A percentile compares a stretch with the other conserved stretches of the same genome.
Evolutionary conservation across 2,888 invertebrate species (phyloP).

Genomic region (Pristionchus mayeri): DNA sequence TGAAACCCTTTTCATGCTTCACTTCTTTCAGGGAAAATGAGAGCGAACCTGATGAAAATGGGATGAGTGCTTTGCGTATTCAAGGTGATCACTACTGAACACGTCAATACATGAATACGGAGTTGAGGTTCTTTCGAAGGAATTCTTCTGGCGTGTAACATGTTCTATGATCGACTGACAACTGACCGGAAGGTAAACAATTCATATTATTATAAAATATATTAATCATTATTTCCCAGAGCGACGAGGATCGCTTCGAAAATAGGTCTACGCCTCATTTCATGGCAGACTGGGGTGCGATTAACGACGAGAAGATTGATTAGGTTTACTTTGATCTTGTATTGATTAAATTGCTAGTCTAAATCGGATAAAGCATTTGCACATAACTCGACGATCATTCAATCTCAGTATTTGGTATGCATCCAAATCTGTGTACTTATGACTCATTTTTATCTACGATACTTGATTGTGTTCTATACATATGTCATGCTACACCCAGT

Average conservation of each 20-base stretch:
- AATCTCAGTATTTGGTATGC: neutral
- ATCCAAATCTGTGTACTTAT: conserved; percentile 1
- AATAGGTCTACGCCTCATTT: conserved; percentile 16
- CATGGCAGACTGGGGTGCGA: conserved; percentile 35
- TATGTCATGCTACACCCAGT: too few species aligned
- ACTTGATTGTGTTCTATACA: too few species aligned
- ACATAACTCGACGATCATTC: neutral
- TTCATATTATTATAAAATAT: neutral
- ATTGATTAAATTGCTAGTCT: neutral
- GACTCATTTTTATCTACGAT: neutral
- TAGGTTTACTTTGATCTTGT: neutral
- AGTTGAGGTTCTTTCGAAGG: conserved; percentile 15
- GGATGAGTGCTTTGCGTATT: neutral
- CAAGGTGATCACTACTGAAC: neutral
- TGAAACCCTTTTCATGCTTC: neutral
- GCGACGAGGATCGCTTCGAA: neutral
- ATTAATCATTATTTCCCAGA: too few species aligned
- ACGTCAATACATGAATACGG: neutral
- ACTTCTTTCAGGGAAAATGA: neutral
- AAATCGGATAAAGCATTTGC: neutral
- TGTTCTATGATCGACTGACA: conserved; percentile 19
- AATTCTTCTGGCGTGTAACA: conserved; percentile 22
- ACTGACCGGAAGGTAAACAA: neutral
- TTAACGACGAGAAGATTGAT: conserved; percentile 42
- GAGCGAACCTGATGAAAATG: neutral